Percentiles rank a stretch among this genome's conserved stretches.
Conservation (phyloP, 2,113 vertebrate species). For the Pelobates fuscus region DNA sequence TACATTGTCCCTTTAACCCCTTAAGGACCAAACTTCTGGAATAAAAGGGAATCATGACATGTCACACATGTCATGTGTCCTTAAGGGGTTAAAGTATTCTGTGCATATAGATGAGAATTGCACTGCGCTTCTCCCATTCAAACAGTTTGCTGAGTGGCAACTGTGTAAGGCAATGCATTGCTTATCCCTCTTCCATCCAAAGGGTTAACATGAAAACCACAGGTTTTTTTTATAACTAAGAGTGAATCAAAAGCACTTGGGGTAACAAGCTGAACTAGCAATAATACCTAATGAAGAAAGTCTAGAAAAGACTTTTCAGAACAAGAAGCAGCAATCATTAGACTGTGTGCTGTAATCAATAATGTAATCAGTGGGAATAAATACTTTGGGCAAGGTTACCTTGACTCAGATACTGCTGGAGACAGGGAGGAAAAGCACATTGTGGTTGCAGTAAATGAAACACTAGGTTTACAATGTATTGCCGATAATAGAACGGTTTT, state of each 20-base stretch:
- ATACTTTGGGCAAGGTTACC: constrained; percentile 39
- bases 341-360: constrained; percentile 29
- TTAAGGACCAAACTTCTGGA: too few relatives aligned
- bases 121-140: too few relatives aligned
- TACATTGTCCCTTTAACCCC: too few relatives aligned
- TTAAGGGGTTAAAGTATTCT: too few relatives aligned
- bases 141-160: too few relatives aligned
- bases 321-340: constrained; percentile 37
- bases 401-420: constrained; percentile 28
- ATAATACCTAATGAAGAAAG: constrained; percentile 11
- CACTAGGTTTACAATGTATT: not conserved
- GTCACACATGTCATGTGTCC: too few relatives aligned
- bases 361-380: constrained; percentile 38
- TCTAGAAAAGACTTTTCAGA: constrained; percentile 28
- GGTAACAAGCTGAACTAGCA: constrained; percentile 6
- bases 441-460: not conserved
- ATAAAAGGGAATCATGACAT: too few relatives aligned
- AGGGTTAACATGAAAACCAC: too few relatives aligned
- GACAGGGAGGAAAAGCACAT: not conserved
- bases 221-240: not conserved
- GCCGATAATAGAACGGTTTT: not conserved
- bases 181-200: too few relatives aligned
- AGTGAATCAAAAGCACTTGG: not conserved
- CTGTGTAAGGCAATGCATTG: too few relatives aligned
- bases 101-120: too few relatives aligned